Evolutionary conservation across 1,140 invertebrate species (phyloP).

Genomic region (Pseudomyrmex flavicornis): DNA sequence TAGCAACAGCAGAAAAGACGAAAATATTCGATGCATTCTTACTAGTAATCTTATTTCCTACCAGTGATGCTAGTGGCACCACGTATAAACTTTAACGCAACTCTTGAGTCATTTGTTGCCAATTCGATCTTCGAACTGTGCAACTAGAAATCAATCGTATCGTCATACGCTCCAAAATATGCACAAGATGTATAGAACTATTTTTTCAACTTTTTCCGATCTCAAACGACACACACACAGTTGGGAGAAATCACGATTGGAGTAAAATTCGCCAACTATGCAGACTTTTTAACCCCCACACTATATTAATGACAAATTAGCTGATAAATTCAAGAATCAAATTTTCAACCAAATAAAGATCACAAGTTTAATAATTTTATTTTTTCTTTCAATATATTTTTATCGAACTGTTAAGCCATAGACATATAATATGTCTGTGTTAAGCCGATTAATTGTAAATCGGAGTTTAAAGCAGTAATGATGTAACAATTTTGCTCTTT

Average conservation of each 20-base stretch:
- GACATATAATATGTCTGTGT: no score
- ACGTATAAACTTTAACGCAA: slow-evolving; percentile 2
- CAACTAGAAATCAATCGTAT: background rate
- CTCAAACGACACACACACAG: background rate
- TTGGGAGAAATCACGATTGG: background rate
- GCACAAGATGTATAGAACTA: background rate
- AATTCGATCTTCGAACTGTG: slow-evolving; percentile 26
- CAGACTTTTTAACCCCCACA: background rate
- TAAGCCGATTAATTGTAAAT: no score
- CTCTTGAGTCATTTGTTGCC: slow-evolving; percentile 35
- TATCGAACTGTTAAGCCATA: no score
- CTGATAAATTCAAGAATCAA: no score
- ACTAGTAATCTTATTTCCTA: no score
- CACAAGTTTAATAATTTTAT: no score
- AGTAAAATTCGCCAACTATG: background rate
- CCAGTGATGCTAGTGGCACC: background rate
- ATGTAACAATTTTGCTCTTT: no score
- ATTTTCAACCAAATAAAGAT: no score
- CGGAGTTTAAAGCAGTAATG: no score
- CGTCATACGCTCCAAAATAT: background rate
- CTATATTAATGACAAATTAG: no score
- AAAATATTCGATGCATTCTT: background rate
- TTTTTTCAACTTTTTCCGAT: no score
- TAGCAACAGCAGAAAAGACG: background rate
- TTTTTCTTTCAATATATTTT: no score